A percentile compares a stretch with the other conserved stretches of the same genome.
phyloP scores from a whole-genome alignment of 2,797 vertebrate genomes.

The Lacerta viridis region DNA sequence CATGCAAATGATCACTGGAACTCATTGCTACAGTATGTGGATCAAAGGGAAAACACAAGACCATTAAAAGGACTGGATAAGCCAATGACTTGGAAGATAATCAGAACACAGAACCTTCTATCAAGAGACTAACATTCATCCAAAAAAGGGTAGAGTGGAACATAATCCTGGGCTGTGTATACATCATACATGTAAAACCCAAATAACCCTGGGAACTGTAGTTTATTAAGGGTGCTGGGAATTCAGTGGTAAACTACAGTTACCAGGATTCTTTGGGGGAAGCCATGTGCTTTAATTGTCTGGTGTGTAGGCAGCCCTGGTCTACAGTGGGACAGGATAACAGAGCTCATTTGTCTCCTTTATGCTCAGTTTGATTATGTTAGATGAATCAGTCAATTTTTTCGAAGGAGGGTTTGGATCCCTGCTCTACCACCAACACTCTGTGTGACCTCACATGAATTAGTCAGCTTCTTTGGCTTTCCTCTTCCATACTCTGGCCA shows the following conservation, averaged over 20 bases:
- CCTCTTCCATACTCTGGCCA: not conserved
- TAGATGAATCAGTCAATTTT: not conserved
- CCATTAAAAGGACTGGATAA: not conserved
- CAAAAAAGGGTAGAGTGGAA: not conserved
- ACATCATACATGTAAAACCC: not conserved
- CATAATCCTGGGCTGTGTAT: not conserved
- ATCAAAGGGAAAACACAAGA: not conserved
- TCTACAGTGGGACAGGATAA: not conserved
- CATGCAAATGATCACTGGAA: not conserved
- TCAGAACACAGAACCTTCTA: not conserved
- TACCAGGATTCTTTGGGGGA: too few relatives aligned
- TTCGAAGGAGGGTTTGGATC: not conserved
- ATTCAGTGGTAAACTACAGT: too few relatives aligned
- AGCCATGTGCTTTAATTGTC: too few relatives aligned
- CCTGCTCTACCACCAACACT: not conserved
- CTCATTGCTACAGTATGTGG: not conserved
- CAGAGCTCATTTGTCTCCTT: not conserved
- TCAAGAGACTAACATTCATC: not conserved
- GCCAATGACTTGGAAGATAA: not conserved
- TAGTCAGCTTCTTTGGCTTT: slow-evolving; percentile 19
- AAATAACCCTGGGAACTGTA: not conserved
- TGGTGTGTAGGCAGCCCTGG: too few relatives aligned
- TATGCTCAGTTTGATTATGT: not conserved
- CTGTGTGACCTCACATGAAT: slow-evolving; percentile 3
- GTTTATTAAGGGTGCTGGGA: too few relatives aligned